phyloP scores from a whole-genome alignment of 2,797 vertebrate genomes.

The Phrynocephalus guinanensis region DNA sequence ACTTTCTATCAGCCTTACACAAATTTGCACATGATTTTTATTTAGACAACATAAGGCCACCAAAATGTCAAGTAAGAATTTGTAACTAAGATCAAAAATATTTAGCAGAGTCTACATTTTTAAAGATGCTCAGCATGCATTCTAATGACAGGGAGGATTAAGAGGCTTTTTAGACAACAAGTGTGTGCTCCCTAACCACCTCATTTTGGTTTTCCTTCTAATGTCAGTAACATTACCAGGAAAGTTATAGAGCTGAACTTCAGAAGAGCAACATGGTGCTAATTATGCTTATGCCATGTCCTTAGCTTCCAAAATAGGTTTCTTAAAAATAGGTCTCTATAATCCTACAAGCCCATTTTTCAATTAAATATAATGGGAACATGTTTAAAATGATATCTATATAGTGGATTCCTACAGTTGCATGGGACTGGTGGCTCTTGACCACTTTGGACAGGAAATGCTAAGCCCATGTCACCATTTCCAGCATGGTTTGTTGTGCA shows the following conservation, averaged over 20 bases:
- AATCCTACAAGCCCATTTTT: too few species aligned
- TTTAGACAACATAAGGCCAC: not conserved
- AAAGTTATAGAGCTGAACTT: not conserved
- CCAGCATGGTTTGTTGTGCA: too few species aligned
- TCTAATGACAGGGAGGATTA: not conserved
- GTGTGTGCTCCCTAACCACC: not conserved
- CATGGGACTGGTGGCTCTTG: not conserved
- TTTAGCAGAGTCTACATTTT: not conserved
- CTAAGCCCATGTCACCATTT: not conserved
- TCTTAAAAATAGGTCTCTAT: not conserved
- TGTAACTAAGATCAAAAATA: not conserved
- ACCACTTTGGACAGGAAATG: not conserved
- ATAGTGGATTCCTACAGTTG: not conserved
- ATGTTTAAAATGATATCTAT: not conserved
- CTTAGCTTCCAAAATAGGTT: not conserved
- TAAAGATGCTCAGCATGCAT: not conserved
- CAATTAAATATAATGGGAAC: too few species aligned
- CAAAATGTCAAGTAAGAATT: conserved; percentile 5
- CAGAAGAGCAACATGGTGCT: not conserved
- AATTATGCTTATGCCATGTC: not conserved
- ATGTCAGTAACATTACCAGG: not conserved
- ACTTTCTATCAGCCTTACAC: not conserved
- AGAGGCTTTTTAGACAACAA: not conserved
- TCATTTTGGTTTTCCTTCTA: not conserved
- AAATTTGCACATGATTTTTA: not conserved